Conservation (phyloP, 2,797 vertebrate genomes). For the Chanos chanos region DNA sequence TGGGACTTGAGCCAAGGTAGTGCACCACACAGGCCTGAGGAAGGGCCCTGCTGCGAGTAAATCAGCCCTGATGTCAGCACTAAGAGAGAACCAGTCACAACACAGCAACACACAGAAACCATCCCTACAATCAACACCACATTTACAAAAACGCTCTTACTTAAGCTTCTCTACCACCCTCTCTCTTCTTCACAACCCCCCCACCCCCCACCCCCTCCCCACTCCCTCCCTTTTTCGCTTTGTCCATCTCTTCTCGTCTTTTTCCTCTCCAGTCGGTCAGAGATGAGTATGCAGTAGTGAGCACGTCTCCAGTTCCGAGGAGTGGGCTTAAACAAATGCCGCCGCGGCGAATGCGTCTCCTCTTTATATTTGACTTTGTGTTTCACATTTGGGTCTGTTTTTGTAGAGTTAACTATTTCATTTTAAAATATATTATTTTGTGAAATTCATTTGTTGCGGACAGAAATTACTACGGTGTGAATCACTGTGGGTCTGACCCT, state of each 20-base stretch:
- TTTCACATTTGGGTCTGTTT: too few relatives aligned
- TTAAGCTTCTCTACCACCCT: not conserved
- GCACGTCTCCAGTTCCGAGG: not conserved
- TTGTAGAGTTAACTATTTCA: too few relatives aligned
- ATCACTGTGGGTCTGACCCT: too few relatives aligned
- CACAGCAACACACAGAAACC: conserved; percentile 23
- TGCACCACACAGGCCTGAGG: not conserved
- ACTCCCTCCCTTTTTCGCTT: not conserved
- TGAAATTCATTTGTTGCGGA: too few relatives aligned
- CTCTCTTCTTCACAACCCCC: not conserved
- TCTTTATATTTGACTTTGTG: too few relatives aligned
- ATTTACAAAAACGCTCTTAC: not conserved
- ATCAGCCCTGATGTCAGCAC: conserved; percentile 51
- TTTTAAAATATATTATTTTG: too few relatives aligned
- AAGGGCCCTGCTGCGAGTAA: conserved; percentile 47
- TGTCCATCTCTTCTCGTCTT: not conserved
- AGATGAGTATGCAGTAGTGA: not conserved
- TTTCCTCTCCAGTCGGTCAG: too few relatives aligned
- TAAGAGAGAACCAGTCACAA: conserved; percentile 42
- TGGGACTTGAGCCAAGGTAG: conserved; percentile 40
- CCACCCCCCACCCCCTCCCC: not conserved
- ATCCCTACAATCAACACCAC: conserved; percentile 31
- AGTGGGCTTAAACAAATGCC: too few relatives aligned
- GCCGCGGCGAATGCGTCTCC: too few relatives aligned
- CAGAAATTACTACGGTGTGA: too few relatives aligned